Conservation (phyloP, 35 echinoderm and acorn worm species). For the Apostichopus japonicus region DNA sequence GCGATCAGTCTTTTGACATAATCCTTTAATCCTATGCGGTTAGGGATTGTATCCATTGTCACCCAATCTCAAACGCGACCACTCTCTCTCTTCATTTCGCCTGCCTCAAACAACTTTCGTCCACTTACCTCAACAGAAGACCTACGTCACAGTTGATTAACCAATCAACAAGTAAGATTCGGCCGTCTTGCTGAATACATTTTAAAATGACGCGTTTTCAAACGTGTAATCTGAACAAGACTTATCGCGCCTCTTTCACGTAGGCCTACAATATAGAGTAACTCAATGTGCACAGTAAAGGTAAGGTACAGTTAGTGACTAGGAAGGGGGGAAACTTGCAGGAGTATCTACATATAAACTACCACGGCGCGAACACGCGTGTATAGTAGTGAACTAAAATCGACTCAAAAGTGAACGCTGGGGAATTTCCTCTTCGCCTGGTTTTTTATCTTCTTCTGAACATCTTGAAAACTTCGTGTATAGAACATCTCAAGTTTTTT, state of each 20-base stretch:
- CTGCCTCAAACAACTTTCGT: constrained; percentile 13
- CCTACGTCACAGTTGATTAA: constrained; percentile 6
- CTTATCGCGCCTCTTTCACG: not conserved
- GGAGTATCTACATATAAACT: not conserved
- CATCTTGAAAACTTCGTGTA: not conserved
- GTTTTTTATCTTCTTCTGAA: not conserved
- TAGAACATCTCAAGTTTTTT: not conserved
- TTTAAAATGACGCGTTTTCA: constrained; percentile 33
- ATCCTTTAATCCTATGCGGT: too few species aligned
- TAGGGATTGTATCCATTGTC: not conserved
- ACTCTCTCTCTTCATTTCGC: not conserved
- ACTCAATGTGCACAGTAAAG: not conserved
- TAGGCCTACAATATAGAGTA: not conserved
- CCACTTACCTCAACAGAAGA: not conserved
- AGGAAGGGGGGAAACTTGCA: not conserved
- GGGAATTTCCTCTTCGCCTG: not conserved
- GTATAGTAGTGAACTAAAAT: not conserved
- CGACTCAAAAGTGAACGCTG: constrained; percentile 20
- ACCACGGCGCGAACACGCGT: not conserved
- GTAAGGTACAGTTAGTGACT: not conserved
- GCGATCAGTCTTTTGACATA: too few species aligned
- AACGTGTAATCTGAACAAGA: not conserved
- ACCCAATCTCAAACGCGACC: not conserved
- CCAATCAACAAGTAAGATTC: constrained; percentile 42
- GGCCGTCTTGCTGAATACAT: constrained; percentile 5